Percentiles rank a stretch among this genome's conserved stretches.
Conservation (phyloP, 2,113 vertebrate species). For the Centrocercus urophasianus region DNA sequence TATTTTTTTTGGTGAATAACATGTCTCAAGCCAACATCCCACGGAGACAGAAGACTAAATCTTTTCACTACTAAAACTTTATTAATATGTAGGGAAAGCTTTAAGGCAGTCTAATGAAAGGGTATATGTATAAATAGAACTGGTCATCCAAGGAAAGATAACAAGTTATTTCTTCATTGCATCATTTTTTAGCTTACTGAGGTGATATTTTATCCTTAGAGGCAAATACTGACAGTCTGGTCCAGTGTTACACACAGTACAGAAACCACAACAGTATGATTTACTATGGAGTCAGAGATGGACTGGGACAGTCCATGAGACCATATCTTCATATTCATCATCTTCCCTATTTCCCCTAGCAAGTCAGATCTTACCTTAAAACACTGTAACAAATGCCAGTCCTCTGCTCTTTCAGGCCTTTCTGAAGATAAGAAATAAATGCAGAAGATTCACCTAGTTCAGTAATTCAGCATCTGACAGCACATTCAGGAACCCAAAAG, state of each 20-base stretch:
- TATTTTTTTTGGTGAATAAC: background rate
- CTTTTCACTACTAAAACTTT: background rate
- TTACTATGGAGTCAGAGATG: background rate
- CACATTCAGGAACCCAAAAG: background rate
- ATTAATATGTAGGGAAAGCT: background rate
- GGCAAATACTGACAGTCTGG: background rate
- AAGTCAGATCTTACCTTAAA: conserved; percentile 22
- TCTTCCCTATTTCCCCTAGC: background rate
- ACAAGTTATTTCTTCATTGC: background rate
- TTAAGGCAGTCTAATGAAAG: background rate
- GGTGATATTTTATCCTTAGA: background rate
- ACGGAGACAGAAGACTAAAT: background rate
- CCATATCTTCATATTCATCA: rapidly evolving
- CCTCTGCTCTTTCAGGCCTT: background rate
- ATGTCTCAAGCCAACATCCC: background rate
- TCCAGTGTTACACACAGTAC: background rate
- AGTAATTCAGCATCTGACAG: background rate
- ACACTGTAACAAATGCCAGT: background rate
- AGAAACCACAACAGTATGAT: rapidly evolving
- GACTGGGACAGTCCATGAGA: background rate
- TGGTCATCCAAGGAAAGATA: background rate
- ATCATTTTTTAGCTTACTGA: background rate
- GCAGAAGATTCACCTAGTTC: background rate
- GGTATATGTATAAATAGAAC: background rate
- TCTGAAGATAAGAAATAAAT: background rate